phyloP scores from a whole-genome alignment of 92 coral and sea anemone species.

The Phenganax stokvisi region DNA sequence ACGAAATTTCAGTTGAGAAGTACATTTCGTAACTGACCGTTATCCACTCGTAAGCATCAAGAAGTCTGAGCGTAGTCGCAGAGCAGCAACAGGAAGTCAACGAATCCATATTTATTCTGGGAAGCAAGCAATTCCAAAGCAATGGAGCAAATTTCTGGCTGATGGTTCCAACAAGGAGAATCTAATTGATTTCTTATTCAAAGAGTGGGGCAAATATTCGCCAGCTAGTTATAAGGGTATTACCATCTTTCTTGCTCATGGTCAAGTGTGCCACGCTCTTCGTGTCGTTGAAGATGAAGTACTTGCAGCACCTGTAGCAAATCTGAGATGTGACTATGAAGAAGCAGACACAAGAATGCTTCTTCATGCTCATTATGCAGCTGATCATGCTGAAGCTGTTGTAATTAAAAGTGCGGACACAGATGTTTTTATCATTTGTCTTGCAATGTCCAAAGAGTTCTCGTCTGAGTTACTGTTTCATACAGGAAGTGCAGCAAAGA shows the following conservation, averaged over 20 bases:
- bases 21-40: slow-evolving; percentile 32
- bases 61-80: slow-evolving; percentile 47
- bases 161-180: slow-evolving; percentile 50
- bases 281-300: slow-evolving; percentile 1
- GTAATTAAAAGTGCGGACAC: slow-evolving; percentile 57
- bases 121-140: slow-evolving; percentile 39
- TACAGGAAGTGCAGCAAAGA: slow-evolving; percentile 52
- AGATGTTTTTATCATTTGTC: slow-evolving; percentile 47
- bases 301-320: slow-evolving; percentile 14
- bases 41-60: slow-evolving; percentile 46
- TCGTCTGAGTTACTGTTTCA: slow-evolving; percentile 45
- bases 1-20: slow-evolving; percentile 17
- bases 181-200: slow-evolving; percentile 47
- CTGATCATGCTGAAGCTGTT: slow-evolving; percentile 31
- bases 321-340: slow-evolving; percentile 26
- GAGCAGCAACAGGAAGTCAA: slow-evolving; percentile 45
- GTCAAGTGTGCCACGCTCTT: slow-evolving; percentile 25
- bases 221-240: slow-evolving; percentile 4
- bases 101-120: slow-evolving; percentile 31
- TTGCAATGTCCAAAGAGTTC: slow-evolving; percentile 37
- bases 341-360: slow-evolving; percentile 39
- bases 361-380: slow-evolving; percentile 48
- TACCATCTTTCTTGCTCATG: slow-evolving; percentile 24
- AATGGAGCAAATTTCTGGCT: slow-evolving; percentile 46
- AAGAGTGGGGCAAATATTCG: slow-evolving; percentile 35